phyloP scores from a whole-genome alignment of 2,797 vertebrate species.

The Nyctibius grandis region DNA sequence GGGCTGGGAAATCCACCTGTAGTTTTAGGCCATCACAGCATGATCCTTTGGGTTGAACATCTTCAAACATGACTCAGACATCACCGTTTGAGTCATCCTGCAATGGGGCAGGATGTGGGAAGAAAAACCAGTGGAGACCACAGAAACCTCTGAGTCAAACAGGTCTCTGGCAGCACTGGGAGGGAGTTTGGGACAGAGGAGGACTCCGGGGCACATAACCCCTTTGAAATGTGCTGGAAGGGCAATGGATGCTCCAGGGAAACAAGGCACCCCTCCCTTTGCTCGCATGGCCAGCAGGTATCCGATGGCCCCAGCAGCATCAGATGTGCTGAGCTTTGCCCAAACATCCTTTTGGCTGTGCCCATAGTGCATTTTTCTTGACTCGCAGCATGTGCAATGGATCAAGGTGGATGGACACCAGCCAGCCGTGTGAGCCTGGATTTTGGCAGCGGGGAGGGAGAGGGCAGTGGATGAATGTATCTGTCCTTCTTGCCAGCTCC shows the following conservation, averaged over 20 bases:
- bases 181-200: background rate
- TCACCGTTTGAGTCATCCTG: background rate
- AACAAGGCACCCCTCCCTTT: background rate
- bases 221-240: background rate
- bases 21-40: background rate
- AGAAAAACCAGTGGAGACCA: background rate
- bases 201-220: background rate
- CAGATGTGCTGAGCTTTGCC: background rate
- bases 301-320: too few species aligned
- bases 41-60: background rate
- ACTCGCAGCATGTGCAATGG: accelerated
- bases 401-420: background rate
- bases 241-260: background rate
- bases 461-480: background rate
- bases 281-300: background rate
- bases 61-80: background rate
- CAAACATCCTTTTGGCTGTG: background rate
- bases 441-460: background rate
- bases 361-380: background rate
- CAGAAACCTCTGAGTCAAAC: background rate
- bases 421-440: background rate
- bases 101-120: constrained; percentile 26
- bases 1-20: constrained; percentile 4
- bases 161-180: background rate
- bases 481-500: background rate